phyloP scores from a whole-genome alignment of 2,888 invertebrate species.

The Euspilapteryx auroguttella region DNA sequence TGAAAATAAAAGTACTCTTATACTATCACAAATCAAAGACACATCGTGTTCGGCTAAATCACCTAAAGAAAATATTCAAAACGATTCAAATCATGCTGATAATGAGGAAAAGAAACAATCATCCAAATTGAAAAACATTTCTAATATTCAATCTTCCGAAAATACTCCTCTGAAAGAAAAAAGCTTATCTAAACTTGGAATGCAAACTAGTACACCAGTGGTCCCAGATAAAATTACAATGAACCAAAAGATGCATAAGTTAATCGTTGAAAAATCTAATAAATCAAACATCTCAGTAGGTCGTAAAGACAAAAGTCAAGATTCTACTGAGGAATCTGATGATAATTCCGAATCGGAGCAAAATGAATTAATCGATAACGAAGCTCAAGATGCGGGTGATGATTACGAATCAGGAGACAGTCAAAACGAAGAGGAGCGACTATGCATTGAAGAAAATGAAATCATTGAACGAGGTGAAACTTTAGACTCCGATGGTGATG shows the following conservation, averaged over 20 bases:
- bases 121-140: too few species aligned
- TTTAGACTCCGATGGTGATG: conserved; percentile 43
- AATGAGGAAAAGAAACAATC: conserved; percentile 14
- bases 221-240: conserved; percentile 6
- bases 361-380: conserved; percentile 23
- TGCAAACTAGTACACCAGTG: conserved; percentile 29
- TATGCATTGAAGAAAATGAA: conserved; percentile 49
- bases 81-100: conserved; percentile 11
- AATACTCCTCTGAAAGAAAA: conserved; percentile 42
- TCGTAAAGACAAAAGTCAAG: too few species aligned
- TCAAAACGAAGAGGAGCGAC: conserved; percentile 44
- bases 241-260: background rate
- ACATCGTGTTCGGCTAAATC: conserved; percentile 15
- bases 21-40: conserved; percentile 35
- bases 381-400: conserved; percentile 39
- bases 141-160: conserved; percentile 13
- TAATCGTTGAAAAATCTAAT: too few species aligned
- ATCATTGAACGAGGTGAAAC: conserved; percentile 52
- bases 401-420: conserved; percentile 51
- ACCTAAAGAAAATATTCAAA: background rate
- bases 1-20: conserved; percentile 31
- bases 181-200: conserved; percentile 17
- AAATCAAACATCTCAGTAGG: too few species aligned
- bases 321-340: too few species aligned
- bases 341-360: conserved; percentile 12